Conservation (phyloP, 2,888 invertebrate genomes). For the Timema podura region DNA sequence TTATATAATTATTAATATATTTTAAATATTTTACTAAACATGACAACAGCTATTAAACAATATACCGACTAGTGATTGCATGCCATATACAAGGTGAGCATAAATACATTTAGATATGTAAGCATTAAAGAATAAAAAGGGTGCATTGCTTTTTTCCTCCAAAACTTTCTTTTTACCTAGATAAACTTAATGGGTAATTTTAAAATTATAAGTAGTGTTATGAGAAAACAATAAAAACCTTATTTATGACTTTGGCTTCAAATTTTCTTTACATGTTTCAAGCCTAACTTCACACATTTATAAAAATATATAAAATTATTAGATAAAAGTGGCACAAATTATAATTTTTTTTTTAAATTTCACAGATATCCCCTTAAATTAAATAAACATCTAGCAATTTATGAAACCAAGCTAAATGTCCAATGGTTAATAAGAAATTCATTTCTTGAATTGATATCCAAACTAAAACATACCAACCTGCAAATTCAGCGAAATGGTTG, state of each 20-base stretch:
- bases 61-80: too few relatives aligned
- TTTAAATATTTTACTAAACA: too few relatives aligned
- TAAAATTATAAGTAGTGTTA: not conserved
- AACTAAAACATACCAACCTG: conserved; percentile 58
- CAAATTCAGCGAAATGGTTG: conserved; percentile 97
- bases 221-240: not conserved
- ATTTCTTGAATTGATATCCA: not conserved
- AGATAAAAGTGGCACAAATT: not conserved
- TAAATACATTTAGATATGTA: too few relatives aligned
- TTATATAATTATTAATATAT: too few relatives aligned
- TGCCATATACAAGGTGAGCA: too few relatives aligned
- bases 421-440: too few relatives aligned
- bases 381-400: too few relatives aligned
- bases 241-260: not conserved
- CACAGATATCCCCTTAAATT: not conserved
- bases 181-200: not conserved
- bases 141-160: too few relatives aligned
- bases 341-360: not conserved
- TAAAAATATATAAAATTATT: not conserved
- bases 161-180: not conserved
- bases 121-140: too few relatives aligned
- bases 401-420: too few relatives aligned
- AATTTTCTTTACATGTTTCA: too few relatives aligned
- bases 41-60: too few relatives aligned
- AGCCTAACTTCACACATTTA: not conserved